A percentile compares a stretch with the other conserved stretches of the same genome.
phyloP scores from a whole-genome alignment of 2,113 vertebrate species.

The Elgaria multicarinata region DNA sequence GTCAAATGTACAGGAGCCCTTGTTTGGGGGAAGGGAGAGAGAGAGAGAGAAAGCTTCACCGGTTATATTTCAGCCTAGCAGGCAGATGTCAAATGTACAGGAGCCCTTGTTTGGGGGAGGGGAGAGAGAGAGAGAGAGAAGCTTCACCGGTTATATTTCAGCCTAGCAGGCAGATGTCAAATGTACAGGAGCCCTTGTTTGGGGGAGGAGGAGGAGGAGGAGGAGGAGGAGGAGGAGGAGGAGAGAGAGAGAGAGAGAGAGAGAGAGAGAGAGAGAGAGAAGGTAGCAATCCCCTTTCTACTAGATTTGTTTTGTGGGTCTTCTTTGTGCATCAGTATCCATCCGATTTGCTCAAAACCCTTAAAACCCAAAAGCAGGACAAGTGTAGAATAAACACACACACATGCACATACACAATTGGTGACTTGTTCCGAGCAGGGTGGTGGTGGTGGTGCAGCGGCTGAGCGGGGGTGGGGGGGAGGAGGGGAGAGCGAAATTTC shows the following conservation, averaged over 20 bases:
- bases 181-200: too few species aligned
- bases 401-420: conserved; percentile 25
- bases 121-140: too few species aligned
- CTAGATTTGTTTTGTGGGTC: background rate
- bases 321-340: background rate
- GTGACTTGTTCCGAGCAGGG: background rate
- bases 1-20: background rate
- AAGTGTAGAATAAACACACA: conserved; percentile 49
- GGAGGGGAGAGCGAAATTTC: conserved; percentile 69
- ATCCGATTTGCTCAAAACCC: background rate
- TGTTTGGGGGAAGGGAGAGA: too few species aligned
- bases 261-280: conserved; percentile 21
- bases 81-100: background rate
- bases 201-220: too few species aligned
- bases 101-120: too few species aligned
- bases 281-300: conserved; percentile 42
- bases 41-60: background rate
- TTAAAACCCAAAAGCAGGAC: conserved; percentile 23
- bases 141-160: background rate
- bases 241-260: too few species aligned
- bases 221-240: too few species aligned
- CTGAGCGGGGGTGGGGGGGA: background rate
- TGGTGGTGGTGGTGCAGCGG: too few species aligned
- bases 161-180: background rate
- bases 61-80: background rate